Base-by-base conservation (phyloP, 2,113 vertebrate genomes). In the Semnopithecus entellus region DNA sequence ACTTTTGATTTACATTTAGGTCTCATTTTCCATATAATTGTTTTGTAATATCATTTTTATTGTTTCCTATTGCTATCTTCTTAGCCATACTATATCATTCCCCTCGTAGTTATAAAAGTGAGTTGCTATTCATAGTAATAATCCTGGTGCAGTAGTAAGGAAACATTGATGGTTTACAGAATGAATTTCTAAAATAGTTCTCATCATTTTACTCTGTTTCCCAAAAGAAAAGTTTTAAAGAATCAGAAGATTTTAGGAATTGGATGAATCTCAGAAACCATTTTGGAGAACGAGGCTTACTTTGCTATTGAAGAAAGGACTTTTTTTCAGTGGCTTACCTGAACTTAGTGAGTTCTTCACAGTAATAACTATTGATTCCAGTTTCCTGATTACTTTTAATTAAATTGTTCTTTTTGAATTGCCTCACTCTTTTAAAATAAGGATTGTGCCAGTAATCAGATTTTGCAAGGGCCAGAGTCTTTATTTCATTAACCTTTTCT, bases 401-500 rank as follows among this genome's bases (percentile, higher is more conserved):
- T 52, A 20, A n/a, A 8, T 64, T 59, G 13, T 2, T 48, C 22
- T 83, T 96, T 89, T 70, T 59, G n/a, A 86, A 50, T 79, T 82
- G 10, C 48, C 8, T 92, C 18, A 57, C 25, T 89, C 50, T 81
- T 84, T 61, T 80, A 91, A 84, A 35, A 52, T 86, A 79, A 94
- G 23, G 25, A 9, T 72, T 79, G 16, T 88, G 27, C n/a, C 50
- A 92, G 25, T 70, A 61, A 70, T 73, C 66, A 85, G 25, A 61
- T 68, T 68, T n/a, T 68, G 10, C 18, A n/a, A 94, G 38, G 3
- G 20, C 75, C 79, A 78, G 6, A 43, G 8, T 43, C 18, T 35
- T 96, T 75, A 45, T 88, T 88, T 88, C 45, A 57, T 73, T 79
- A 91, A 85, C 23, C 9, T 84, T 96, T 11, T 66, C 55, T 95